phyloP scores from a whole-genome alignment of 2,888 invertebrate species.

The Amiota mariae region DNA sequence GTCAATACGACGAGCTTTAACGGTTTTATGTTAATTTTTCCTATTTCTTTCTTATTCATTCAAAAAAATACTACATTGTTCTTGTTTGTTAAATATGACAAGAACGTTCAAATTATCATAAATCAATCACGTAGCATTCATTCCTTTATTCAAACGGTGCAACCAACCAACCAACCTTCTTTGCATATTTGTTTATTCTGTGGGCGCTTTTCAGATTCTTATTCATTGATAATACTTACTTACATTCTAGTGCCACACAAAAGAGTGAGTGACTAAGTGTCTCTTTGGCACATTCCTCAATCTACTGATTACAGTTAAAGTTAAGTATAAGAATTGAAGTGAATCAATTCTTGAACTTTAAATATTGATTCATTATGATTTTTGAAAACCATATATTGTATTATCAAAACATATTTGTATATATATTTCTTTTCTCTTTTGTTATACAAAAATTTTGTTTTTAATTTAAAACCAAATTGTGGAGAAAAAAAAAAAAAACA shows the following conservation, averaged over 20 bases:
- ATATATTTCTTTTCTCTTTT: too few species aligned
- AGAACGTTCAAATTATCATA: conserved; percentile 18
- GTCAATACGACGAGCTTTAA: conserved; percentile 15
- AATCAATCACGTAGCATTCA: conserved; percentile 25
- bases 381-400: conserved; percentile 37
- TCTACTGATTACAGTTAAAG: conserved; percentile 32
- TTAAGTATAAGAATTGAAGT: not conserved
- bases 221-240: too few species aligned
- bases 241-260: too few species aligned
- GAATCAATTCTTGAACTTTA: conserved; percentile 46
- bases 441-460: not conserved
- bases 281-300: too few species aligned
- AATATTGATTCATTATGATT: conserved; percentile 25
- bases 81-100: conserved; percentile 27
- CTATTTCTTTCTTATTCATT: not conserved
- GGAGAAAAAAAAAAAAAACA: conserved; percentile 18
- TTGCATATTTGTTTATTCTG: conserved; percentile 15
- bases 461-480: not conserved
- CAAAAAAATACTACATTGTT: not conserved
- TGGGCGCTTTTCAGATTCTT: conserved; percentile 9
- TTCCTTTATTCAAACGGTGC: not conserved
- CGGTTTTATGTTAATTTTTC: conserved; percentile 28
- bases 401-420: too few species aligned
- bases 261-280: too few species aligned
- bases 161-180: not conserved